Conservation (phyloP, 2,797 vertebrate species). For the Acanthis flammea region DNA sequence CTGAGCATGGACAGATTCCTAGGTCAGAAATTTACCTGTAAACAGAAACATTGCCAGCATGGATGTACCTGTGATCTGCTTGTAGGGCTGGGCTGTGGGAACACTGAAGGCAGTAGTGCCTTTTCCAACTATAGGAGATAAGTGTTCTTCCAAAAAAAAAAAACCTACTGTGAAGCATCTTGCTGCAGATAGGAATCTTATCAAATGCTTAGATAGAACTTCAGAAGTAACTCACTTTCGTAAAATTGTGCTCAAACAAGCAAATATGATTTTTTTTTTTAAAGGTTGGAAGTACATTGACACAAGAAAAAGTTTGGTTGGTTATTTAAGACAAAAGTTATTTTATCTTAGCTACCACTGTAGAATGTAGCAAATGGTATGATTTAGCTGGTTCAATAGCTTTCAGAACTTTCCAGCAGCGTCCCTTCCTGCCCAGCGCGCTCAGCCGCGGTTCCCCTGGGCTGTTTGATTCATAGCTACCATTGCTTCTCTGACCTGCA, state of each 20-base stretch:
- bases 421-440: not conserved
- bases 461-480: not conserved
- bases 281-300: not conserved
- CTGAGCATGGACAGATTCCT: not conserved
- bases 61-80: not conserved
- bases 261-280: not conserved
- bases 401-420: not conserved
- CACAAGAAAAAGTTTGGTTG: not conserved
- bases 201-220: not conserved
- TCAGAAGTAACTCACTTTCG: not conserved
- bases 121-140: not conserved
- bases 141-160: not conserved
- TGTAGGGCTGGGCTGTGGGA: not conserved
- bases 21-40: not conserved
- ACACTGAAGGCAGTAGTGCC: not conserved
- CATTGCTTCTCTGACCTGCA: not conserved
- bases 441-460: not conserved
- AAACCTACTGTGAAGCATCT: not conserved
- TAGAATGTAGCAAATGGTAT: not conserved
- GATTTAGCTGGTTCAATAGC: not conserved
- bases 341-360: not conserved
- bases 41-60: not conserved
- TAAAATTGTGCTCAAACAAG: not conserved
- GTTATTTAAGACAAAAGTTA: not conserved
- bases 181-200: not conserved